Base-by-base conservation (phyloP, 1,140 invertebrate species). In the Rhopalosiphum maidis region DNA sequence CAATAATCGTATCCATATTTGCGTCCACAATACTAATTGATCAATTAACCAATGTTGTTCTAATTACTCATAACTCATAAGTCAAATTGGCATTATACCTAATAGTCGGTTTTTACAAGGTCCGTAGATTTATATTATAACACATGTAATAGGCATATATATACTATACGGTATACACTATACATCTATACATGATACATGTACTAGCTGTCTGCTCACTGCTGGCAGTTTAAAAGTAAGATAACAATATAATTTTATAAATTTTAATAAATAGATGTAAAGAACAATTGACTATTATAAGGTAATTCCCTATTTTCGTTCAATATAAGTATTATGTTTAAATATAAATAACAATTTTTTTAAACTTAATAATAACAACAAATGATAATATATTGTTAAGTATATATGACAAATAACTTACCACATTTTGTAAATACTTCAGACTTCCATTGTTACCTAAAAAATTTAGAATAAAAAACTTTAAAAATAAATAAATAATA, bases 11-110 rank as follows among this genome's bases (percentile, higher is more conserved):
- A n/a, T 88, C 35, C 48, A 35, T 35, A 25, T 51, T 88, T 54
- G n/a, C 48, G 86, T 54, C 46, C 35, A 88, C n/a, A 51, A 51
- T 54, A 88, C 48, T 88, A 88, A 88, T 54, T 88, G 87, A 54
- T 88, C 87, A 88, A 88, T 88, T 88, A 54, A 51, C 46, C 8
- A 88, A 88, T 88, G n/a, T 35, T 77, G 46, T 88, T 88, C 86
- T 51, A 51, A 51, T 88, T 88, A 37, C 18, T 15, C 18, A 30
- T 46, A 46, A 35, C 5, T 11, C 11, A 41, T 41, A 41, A 41
- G 37, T 77, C 37, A 88, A 54, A 88, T 88, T 54, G 51, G 46
- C 9, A 88, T 51, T 48, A 51, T 41, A 54, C n/a, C 5, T 51
- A 88, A 51, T 54, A 51, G 15, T 88, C 18, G 7, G 46, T 88